Evolutionary conservation across 2,888 invertebrate genomes (phyloP), one percentile per base, ranked within the genome.

Genomic region (Dasysyrphus albostriatus): DNA sequence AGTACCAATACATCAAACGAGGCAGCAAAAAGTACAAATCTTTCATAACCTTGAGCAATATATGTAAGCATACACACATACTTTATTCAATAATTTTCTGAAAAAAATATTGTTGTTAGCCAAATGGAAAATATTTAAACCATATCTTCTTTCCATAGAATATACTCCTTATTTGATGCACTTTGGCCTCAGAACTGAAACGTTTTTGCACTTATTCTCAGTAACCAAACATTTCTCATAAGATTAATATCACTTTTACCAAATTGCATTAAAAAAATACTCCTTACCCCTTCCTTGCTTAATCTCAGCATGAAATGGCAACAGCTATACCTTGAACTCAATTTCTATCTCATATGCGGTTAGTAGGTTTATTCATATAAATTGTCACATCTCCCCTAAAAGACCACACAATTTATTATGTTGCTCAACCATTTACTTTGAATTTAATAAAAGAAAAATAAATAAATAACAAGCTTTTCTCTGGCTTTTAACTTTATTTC

Each of bases 361-460:
- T 63, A 2, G 14, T n/a, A n/a, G n/a, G n/a, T 1, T 19, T 24
- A 24, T 24, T 1, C 24, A 24, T n/a, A 14, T 61, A 29, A 44
- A 63, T 2, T 44, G 32, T 44, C 44, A 44, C 63, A 44, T 47
- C 44, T 3, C 32, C n/a, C n/a, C n/a, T n/a, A n/a, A 32, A 63
- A 16, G 12, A 44, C 44, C 63, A 32, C n/a, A 47, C 5, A 61
- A 61, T 61, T 39, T 42, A 42, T 42, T 42, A 42, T 42, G 9
- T 61, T 29, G 2, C 2, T 10, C 44, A 29, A 16, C 5, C 44
- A 44, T 39, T 59, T 19, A 42, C 37, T 37, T 34, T n/a, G 10
- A 58, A 16, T 34, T 58, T 7, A 56, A 56, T n/a, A 32, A 8
- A 56, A 37, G 1, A 34, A 10, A 19, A 59, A 10, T 12, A 16